phyloP scores from a whole-genome alignment of 1,140 invertebrate species.

The Camponotus vicinus region DNA sequence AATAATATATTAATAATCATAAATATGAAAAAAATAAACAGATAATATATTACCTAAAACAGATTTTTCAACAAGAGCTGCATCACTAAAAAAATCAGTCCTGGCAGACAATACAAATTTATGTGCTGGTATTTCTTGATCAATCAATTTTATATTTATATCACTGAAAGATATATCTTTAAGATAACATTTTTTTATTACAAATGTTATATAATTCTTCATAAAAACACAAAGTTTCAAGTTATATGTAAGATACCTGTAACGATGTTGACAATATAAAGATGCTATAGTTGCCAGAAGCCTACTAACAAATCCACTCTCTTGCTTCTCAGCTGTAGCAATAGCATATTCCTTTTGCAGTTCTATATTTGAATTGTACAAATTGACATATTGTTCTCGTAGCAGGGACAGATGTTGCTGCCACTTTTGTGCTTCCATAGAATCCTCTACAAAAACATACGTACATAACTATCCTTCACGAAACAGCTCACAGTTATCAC shows the following conservation, averaged over 20 bases:
- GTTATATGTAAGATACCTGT: conserved; percentile 86
- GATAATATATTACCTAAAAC: conserved; percentile 88
- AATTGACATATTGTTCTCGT: conserved; percentile 96
- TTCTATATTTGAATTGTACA: conserved; percentile 93
- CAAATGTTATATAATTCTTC: neutral
- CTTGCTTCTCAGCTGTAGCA: conserved; percentile 88
- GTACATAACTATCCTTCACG: neutral
- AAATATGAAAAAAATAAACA: conserved; percentile 13
- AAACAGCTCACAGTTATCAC: neutral
- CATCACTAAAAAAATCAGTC: conserved; percentile 93
- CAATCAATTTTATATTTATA: conserved; percentile 90
- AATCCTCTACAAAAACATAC: conserved; percentile 76
- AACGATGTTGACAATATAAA: conserved; percentile 92
- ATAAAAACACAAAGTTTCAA: neutral
- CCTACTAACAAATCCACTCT: conserved; percentile 93
- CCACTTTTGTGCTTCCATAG: conserved; percentile 88
- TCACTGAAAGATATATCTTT: conserved; percentile 87
- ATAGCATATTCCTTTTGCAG: conserved; percentile 94
- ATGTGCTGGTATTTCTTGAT: conserved; percentile 92
- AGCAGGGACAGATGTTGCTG: conserved; percentile 95
- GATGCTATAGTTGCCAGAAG: conserved; percentile 93
- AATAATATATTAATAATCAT: conserved; percentile 17
- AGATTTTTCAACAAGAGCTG: conserved; percentile 88
- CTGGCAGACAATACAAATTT: conserved; percentile 96
- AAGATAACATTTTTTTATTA: neutral